Evolutionary conservation across 1,140 invertebrate genomes (phyloP).

Genomic region (Drosophila bocqueti): DNA sequence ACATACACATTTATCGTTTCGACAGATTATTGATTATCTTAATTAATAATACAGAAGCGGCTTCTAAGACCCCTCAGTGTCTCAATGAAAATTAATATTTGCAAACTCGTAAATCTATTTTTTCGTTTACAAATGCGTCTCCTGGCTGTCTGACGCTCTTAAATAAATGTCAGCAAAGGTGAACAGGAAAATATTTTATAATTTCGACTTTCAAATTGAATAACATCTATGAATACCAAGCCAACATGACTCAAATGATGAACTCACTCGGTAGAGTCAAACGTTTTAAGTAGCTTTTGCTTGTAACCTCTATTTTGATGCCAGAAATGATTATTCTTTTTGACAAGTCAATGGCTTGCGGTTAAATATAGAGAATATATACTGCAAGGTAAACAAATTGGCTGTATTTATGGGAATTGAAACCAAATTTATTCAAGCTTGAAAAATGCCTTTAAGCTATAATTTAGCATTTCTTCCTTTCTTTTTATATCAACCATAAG

Average conservation of each 20-base stretch:
- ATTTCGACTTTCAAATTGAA: slow-evolving; percentile 20
- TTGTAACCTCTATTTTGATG: not conserved
- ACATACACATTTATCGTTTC: not conserved
- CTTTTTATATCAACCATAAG: not conserved
- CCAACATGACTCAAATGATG: slow-evolving; percentile 22
- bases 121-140: not conserved
- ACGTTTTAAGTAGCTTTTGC: not conserved
- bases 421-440: not conserved
- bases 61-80: not conserved
- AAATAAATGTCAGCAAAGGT: slow-evolving; percentile 28
- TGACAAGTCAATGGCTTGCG: not conserved
- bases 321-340: not conserved
- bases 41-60: not conserved
- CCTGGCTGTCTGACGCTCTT: slow-evolving; percentile 1
- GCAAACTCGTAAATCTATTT: not conserved
- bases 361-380: not conserved
- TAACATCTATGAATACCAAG: slow-evolving; percentile 9
- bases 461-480: no score
- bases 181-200: slow-evolving; percentile 20
- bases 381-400: not conserved
- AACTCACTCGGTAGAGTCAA: slow-evolving; percentile 1
- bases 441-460: no score
- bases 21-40: not conserved
- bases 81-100: not conserved
- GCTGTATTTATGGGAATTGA: not conserved